Percentiles rank a stretch among this genome's conserved stretches.
These are phyloP conservation scores for Actinopyga echinites DNA, from an alignment of 53 echinoderm and acorn worm species.

Conservation along the genomic window DNA sequence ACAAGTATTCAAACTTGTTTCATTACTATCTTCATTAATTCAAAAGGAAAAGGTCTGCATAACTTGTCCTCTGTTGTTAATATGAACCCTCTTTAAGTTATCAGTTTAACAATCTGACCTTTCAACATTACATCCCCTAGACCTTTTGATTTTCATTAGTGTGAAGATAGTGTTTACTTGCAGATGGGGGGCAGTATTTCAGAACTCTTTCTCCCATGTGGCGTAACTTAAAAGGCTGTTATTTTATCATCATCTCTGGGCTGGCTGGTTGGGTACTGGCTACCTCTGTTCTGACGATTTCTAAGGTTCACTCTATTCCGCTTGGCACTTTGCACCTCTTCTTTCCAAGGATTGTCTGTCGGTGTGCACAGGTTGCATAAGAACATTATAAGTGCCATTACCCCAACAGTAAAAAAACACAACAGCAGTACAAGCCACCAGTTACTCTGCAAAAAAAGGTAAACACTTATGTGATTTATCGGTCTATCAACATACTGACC, in stretches of 20 bases:
- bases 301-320: conserved; percentile 32
- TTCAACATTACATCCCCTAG: too few relatives aligned
- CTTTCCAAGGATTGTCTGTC: conserved; percentile 84
- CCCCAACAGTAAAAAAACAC: conserved; percentile 47
- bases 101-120: too few relatives aligned
- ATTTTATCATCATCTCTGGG: conserved; percentile 2
- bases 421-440: conserved; percentile 81
- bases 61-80: too few relatives aligned
- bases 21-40: too few relatives aligned
- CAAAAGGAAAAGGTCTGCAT: too few relatives aligned
- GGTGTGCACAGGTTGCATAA: conserved; percentile 76
- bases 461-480: neutral
- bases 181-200: too few relatives aligned
- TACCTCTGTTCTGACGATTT: conserved; percentile 2
- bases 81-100: too few relatives aligned
- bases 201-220: too few relatives aligned
- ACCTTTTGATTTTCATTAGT: too few relatives aligned
- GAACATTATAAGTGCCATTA: conserved; percentile 78
- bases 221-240: conserved; percentile 13
- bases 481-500: neutral
- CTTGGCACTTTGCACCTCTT: conserved; percentile 53
- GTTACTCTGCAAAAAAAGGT: conserved; percentile 51
- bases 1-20: too few relatives aligned
- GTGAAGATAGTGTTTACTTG: too few relatives aligned
- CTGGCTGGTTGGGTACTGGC: conserved; percentile 15